A percentile compares a stretch with the other conserved stretches of the same genome.
Evolutionary conservation across 1,140 invertebrate species (phyloP).

Genomic region (Cotesia chilonis): DNA sequence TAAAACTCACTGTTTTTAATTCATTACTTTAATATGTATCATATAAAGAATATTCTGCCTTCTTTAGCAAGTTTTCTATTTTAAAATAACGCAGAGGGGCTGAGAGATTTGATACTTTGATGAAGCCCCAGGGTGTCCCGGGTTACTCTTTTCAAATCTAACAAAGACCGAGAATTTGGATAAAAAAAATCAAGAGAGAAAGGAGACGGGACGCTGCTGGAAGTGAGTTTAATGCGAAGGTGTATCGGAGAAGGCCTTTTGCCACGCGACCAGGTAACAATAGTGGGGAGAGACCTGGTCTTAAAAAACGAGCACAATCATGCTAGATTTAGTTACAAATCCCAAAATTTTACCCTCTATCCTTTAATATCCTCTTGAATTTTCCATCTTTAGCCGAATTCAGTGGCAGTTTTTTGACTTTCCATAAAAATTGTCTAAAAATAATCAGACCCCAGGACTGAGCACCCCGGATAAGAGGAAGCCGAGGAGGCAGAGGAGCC

Average conservation of each 20-base stretch:
- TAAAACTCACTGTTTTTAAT: too few species aligned
- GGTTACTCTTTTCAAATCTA: slow-evolving; percentile 20
- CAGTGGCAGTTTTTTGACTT: too few species aligned
- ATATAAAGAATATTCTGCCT: too few species aligned
- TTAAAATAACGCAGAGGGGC: too few species aligned
- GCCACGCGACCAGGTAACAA: slow-evolving; percentile 39
- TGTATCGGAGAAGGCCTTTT: slow-evolving; percentile 33
- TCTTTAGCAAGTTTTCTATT: too few species aligned
- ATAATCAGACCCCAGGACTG: background rate
- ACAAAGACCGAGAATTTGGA: slow-evolving; percentile 18
- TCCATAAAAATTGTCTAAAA: too few species aligned
- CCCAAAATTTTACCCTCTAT: too few species aligned
- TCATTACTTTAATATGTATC: too few species aligned
- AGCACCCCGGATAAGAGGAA: slow-evolving; percentile 25
- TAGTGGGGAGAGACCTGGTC: slow-evolving; percentile 30
- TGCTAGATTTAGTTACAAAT: background rate
- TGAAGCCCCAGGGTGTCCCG: slow-evolving; percentile 23
- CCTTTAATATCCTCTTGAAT: too few species aligned
- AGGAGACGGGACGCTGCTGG: slow-evolving; percentile 26
- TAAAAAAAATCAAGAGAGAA: slow-evolving; percentile 23
- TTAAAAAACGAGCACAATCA: slow-evolving; percentile 18
- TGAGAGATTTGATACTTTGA: slow-evolving; percentile 2
- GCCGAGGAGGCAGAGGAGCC: slow-evolving; percentile 14
- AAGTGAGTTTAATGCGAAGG: slow-evolving; percentile 35
- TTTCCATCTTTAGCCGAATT: too few species aligned